Evolutionary conservation across 2,113 vertebrate genomes (phyloP), one percentile per base, ranked within the genome.

Genomic region (Daubentonia madagascariensis): DNA sequence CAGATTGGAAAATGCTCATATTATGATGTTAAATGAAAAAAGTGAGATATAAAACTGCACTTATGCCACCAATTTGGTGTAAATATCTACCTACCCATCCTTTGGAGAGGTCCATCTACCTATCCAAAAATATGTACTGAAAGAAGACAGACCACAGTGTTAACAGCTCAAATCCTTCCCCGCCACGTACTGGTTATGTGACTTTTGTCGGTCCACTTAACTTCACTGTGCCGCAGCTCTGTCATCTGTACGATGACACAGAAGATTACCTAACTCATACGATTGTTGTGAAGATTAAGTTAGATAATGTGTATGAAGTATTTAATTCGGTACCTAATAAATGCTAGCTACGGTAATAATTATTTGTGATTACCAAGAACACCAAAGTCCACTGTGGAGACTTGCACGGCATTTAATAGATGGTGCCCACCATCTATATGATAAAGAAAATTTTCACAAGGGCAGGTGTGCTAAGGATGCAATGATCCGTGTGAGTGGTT

Each of bases 351-450:
- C 61, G 18, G 5, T 20, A 78, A 52, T n/a, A 72, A 45, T 20
- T 84, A 40, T 23, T 61, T 63, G 48, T 85, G n/a, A 35, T 22
- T 13, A 23, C 50, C 63, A 80, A 85, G 43, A 91, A 45, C 17
- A n/a, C 40, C n/a, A 7, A 8, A 4, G 12, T 70, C 14, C n/a
- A 11, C 18, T 10, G 23, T 1, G 20, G 59, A 80, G 61, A 72
- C 43, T 0, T 43, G 20, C 4, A 1, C 40, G 54, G 22, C 16
- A 1, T 57, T 65, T 50, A 14, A 20, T 0, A 81, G 52, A 32
- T 5, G 1, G 1, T 6, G 5, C 16, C 43, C 13, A 40, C 22
- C 10, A 5, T 65, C 35, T 54, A 6, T 11, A 2, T 8, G 40
- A 83, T 1, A 59, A 52, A 59, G 67, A 63, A 25, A 48, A 35